Percentiles rank a stretch among this genome's conserved stretches.
phyloP scores from a whole-genome alignment of 1,140 invertebrate genomes.

The Bombus waltoni region DNA sequence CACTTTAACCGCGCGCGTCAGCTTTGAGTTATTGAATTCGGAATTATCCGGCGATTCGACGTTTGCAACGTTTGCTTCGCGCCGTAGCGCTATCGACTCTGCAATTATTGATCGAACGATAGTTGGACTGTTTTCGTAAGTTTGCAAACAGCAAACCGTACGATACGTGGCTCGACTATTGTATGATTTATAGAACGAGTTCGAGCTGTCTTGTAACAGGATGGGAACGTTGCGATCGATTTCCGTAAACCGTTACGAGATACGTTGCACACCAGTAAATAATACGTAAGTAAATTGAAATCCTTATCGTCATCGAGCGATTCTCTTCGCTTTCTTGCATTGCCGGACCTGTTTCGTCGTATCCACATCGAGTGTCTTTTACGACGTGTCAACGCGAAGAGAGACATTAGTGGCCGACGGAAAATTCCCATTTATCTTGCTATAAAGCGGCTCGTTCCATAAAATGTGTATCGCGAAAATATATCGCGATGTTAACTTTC shows the following conservation, averaged over 20 bases:
- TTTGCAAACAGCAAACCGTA: not conserved
- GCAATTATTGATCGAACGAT: constrained; percentile 12
- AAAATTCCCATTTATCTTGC: not conserved
- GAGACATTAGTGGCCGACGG: not conserved
- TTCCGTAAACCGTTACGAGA: constrained; percentile 2
- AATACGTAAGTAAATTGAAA: constrained; percentile 21
- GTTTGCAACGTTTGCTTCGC: not conserved
- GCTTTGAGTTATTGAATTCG: constrained; percentile 52
- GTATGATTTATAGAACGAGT: constrained; percentile 32
- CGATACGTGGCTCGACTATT: not conserved
- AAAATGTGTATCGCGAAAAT: not conserved
- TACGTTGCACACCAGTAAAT: not conserved
- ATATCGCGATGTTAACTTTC: too few species aligned
- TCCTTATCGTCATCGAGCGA: not conserved
- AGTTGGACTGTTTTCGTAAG: not conserved
- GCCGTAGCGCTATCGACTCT: not conserved
- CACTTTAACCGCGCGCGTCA: constrained; percentile 19
- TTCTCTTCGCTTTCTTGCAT: not conserved
- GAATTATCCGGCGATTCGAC: not conserved
- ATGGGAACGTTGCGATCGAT: constrained; percentile 22
- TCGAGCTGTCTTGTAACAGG: not conserved
- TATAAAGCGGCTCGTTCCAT: not conserved
- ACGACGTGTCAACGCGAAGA: not conserved
- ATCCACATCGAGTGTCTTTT: not conserved
- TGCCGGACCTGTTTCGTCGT: not conserved